Evolutionary conservation across 2,797 vertebrate genomes (phyloP).

Genomic region (Smutsia temminckii): DNA sequence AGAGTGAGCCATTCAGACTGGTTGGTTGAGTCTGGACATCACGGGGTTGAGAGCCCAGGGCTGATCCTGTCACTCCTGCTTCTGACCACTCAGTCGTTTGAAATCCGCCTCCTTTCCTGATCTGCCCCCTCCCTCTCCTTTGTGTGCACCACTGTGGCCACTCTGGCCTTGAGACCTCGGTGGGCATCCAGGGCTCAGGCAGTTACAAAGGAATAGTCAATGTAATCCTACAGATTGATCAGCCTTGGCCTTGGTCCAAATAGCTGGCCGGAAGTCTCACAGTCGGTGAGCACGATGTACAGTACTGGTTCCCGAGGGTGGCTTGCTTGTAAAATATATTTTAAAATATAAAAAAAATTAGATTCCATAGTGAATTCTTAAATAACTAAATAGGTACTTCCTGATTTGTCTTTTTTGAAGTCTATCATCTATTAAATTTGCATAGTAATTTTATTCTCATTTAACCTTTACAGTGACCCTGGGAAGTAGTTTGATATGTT

Average conservation of each 20-base stretch:
- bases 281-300: rapidly evolving
- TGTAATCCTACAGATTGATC: not conserved
- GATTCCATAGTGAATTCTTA: not conserved
- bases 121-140: not conserved
- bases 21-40: not conserved
- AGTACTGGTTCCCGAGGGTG: not conserved
- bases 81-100: not conserved
- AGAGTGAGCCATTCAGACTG: not conserved
- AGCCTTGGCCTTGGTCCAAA: not conserved
- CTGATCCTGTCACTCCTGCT: not conserved
- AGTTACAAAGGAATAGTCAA: not conserved
- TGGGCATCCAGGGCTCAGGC: rapidly evolving
- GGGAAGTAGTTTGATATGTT: not conserved
- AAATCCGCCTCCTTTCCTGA: not conserved
- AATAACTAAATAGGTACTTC: not conserved
- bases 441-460: not conserved
- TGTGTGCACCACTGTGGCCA: rapidly evolving
- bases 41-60: not conserved
- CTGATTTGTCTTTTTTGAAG: not conserved
- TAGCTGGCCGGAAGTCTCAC: not conserved
- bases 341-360: not conserved
- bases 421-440: not conserved
- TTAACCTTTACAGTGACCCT: not conserved
- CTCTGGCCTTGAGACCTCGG: not conserved
- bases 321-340: not conserved